phyloP scores from a whole-genome alignment of 2,797 vertebrate species.

The Propithecus perrieri region DNA sequence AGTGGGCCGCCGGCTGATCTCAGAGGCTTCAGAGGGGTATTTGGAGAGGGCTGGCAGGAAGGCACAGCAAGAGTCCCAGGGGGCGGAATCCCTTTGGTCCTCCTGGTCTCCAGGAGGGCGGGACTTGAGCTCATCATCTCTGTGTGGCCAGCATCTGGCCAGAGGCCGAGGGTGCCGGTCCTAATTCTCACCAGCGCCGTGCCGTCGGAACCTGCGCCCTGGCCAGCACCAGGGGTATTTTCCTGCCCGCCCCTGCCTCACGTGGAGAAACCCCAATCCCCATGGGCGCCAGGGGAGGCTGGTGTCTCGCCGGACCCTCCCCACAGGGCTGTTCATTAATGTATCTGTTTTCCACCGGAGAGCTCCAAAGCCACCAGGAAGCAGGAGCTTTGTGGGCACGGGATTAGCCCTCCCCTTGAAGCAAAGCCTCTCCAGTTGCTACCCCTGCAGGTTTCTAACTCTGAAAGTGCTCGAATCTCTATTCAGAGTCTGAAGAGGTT shows the following conservation, averaged over 20 bases:
- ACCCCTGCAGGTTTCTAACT: not conserved
- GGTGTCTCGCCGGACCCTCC: not conserved
- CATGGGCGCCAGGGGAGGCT: not conserved
- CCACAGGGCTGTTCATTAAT: not conserved
- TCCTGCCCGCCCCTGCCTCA: not conserved
- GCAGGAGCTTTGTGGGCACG: not conserved
- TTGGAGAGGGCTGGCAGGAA: not conserved
- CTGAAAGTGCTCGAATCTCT: constrained; percentile 6
- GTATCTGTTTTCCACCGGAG: not conserved
- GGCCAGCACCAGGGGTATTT: not conserved
- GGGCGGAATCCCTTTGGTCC: not conserved
- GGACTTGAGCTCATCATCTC: not conserved
- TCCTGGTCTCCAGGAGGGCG: not conserved
- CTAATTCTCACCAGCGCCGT: rapidly evolving
- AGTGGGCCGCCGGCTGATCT: not conserved
- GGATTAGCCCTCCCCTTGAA: not conserved
- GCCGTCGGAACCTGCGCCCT: not conserved
- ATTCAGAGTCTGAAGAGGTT: constrained; percentile 18
- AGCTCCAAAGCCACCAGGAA: not conserved
- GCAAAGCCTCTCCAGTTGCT: not conserved
- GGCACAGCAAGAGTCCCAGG: not conserved
- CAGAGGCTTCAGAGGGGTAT: not conserved
- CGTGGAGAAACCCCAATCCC: not conserved
- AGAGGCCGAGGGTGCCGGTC: not conserved
- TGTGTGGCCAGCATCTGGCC: not conserved